These are phyloP conservation scores for Epinephelus lanceolatus DNA, from an alignment of 2,113 vertebrate species.

Conservation along the genomic window DNA sequence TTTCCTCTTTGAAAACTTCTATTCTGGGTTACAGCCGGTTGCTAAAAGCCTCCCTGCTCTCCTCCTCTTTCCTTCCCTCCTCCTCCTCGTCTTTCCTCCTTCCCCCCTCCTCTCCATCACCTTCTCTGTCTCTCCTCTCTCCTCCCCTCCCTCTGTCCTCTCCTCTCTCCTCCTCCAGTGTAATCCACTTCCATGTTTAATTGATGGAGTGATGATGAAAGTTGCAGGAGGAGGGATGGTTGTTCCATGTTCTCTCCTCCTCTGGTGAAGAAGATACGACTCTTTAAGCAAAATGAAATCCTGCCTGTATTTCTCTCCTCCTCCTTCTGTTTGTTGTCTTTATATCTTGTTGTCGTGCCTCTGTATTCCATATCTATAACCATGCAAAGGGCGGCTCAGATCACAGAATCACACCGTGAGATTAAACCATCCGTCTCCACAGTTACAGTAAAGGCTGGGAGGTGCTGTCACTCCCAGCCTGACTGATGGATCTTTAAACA, in stretches of 20 bases:
- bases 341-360: neutral
- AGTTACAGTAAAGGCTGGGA: neutral
- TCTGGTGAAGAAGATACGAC: slow-evolving; percentile 47
- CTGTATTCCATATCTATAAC: neutral
- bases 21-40: slow-evolving; percentile 64
- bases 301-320: neutral
- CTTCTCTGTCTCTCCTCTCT: slow-evolving; percentile 16
- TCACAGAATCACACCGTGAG: neutral
- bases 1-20: slow-evolving; percentile 67
- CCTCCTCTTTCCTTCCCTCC: slow-evolving; percentile 37
- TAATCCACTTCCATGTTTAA: slow-evolving; percentile 70
- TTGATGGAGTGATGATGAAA: slow-evolving; percentile 79
- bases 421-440: neutral
- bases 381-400: neutral
- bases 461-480: neutral
- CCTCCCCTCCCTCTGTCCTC: neutral
- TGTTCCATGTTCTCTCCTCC: slow-evolving; percentile 73
- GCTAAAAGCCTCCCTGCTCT: slow-evolving; percentile 59
- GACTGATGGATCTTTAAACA: slow-evolving; percentile 2
- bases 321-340: neutral
- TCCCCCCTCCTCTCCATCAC: slow-evolving; percentile 12
- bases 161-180: slow-evolving; percentile 25
- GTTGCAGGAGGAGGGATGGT: slow-evolving; percentile 78
- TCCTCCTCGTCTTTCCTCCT: neutral
- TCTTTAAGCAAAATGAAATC: slow-evolving; percentile 36